Conservation (phyloP, 2,888 invertebrate species). For the Rhamphomyia laevipes region DNA sequence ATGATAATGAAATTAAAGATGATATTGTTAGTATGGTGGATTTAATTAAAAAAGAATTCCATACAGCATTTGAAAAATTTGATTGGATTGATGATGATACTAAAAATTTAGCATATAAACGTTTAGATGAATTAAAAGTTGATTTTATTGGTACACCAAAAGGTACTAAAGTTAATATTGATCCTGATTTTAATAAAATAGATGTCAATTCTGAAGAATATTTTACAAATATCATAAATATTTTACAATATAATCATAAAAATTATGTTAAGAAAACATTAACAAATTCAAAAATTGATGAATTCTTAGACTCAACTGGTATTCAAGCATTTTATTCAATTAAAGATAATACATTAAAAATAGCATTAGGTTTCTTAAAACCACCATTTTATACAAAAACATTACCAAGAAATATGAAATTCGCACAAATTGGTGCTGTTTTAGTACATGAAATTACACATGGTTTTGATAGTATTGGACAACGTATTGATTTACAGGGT, state of each 20-base stretch:
- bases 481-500: not conserved
- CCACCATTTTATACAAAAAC: not conserved
- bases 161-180: not conserved
- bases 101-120: not conserved
- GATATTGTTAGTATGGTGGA: not conserved
- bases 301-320: not conserved
- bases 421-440: not conserved
- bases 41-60: not conserved
- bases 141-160: not conserved
- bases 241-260: not conserved
- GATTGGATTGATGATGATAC: slow-evolving; percentile 1
- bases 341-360: not conserved
- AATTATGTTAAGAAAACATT: not conserved
- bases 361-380: not conserved
- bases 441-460: slow-evolving; percentile 1
- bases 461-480: not conserved
- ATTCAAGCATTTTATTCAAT: not conserved
- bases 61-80: not conserved
- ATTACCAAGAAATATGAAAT: slow-evolving; percentile 1
- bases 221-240: not conserved
- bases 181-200: not conserved
- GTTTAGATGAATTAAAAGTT: not conserved
- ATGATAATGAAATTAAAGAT: not conserved
- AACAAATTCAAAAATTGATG: not conserved
- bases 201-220: not conserved